These are phyloP conservation scores for Drosophila jambulina DNA, from an alignment of 1,140 invertebrate genomes.

Conservation along the genomic window DNA sequence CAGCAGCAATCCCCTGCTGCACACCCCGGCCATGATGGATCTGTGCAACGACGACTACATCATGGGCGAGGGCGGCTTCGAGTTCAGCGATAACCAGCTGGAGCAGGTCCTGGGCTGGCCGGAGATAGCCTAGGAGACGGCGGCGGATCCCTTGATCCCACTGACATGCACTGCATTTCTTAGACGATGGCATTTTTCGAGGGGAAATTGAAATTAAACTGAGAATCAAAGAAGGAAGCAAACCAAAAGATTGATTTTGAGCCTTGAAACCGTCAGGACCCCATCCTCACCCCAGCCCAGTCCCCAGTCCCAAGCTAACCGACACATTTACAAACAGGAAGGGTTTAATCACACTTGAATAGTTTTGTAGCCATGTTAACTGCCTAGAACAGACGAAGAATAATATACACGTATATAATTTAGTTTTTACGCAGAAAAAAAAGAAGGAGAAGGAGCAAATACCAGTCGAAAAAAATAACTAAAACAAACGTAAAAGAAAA, in stretches of 20 bases:
- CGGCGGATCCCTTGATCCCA: background rate
- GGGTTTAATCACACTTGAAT: conserved; percentile 71
- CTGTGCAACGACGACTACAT: conserved; percentile 80
- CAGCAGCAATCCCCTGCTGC: conserved; percentile 76
- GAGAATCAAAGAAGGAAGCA: conserved; percentile 40
- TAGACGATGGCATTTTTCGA: conserved; percentile 18
- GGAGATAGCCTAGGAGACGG: conserved; percentile 43
- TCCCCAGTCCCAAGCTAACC: conserved; percentile 39
- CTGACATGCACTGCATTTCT: conserved; percentile 46
- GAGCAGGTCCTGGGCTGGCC: conserved; percentile 69
- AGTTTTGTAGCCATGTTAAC: conserved; percentile 81
- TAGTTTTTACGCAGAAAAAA: conserved; percentile 48
- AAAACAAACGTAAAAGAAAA: conserved; percentile 11
- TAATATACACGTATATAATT: conserved; percentile 69
- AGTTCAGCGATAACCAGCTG: conserved; percentile 64
- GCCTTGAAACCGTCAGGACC: conserved; percentile 45
- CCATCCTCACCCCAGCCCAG: conserved; percentile 5
- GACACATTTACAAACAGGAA: conserved; percentile 60
- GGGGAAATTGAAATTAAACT: conserved; percentile 42
- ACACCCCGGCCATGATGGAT: conserved; percentile 71
- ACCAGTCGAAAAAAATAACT: conserved; percentile 24
- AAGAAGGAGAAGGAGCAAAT: conserved; percentile 14
- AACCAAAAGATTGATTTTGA: conserved; percentile 70
- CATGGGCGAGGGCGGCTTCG: conserved; percentile 60
- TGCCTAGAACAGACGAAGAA: conserved; percentile 75